These are phyloP conservation scores for Linyphia triangularis DNA, from an alignment of 2,888 invertebrate species.

Conservation along the genomic window DNA sequence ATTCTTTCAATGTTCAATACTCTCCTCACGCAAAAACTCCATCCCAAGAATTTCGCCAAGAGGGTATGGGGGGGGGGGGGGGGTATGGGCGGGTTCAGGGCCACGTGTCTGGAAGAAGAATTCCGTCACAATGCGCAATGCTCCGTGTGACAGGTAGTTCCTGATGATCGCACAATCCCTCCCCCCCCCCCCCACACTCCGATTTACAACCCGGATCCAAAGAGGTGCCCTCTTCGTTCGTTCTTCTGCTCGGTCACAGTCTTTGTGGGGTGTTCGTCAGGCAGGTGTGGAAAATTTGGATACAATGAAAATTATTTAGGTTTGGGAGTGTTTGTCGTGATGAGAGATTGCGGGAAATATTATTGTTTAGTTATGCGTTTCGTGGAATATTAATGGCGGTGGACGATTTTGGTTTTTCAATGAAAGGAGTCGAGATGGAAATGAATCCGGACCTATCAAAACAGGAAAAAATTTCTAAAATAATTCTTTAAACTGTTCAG, in stretches of 20 bases:
- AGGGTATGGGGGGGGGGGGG: background rate
- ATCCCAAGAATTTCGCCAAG: constrained; percentile 7
- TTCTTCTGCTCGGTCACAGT: background rate
- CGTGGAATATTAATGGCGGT: too few species aligned
- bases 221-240: constrained; percentile 12
- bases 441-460: too few species aligned
- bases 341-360: background rate
- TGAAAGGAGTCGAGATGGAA: too few species aligned
- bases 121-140: constrained; percentile 73
- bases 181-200: constrained; percentile 11
- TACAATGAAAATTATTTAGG: constrained; percentile 10
- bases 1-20: too few species aligned
- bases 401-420: too few species aligned
- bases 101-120: constrained; percentile 82
- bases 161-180: constrained; percentile 69
- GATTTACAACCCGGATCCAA: constrained; percentile 74
- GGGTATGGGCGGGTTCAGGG: constrained; percentile 92
- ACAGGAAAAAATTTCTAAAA: too few species aligned
- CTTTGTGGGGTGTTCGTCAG: background rate
- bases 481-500: too few species aligned
- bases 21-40: background rate
- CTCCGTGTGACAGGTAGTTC: constrained; percentile 72
- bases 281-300: constrained; percentile 33
- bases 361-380: background rate
- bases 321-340: background rate